Base-by-base conservation (phyloP, 2,888 invertebrate species). In the Holacanthella duospinosa region DNA sequence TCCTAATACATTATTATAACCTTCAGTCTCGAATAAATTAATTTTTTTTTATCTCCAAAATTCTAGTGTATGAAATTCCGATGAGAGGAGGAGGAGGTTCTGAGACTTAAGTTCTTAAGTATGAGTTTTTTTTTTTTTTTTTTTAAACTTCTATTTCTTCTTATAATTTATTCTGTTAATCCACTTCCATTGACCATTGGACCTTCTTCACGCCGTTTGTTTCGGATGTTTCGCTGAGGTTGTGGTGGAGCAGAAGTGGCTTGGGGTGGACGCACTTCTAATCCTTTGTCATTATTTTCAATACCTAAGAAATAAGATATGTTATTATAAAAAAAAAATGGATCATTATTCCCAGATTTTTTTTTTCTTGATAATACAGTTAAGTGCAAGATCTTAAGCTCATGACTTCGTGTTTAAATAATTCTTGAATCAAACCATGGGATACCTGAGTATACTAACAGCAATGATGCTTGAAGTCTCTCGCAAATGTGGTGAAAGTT, bases 111-210 rank as follows among this genome's bases (percentile, higher is more conserved):
- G n/a, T n/a, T n/a, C n/a, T n/a, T n/a, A n/a, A n/a, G n/a, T n/a
- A n/a, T n/a, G n/a, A n/a, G n/a, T n/a, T n/a, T n/a, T n/a, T n/a
- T 48, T 9, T n/a, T n/a, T 48, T 48, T 21, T 48, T 4, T 48
- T 25, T 28, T 43, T 59, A 59, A 43, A 16, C 43, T 43, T 59
- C 59, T 21, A 43, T 27, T n/a, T 44, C 26, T 28, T 29, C 27
- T 43, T 43, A 43, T n/a, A 29, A 36, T 4, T 4, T 26, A 4
- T 26, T 29, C 24, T 29, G 57, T 24, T 19, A 29, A 9, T 27
- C 57, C 9, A 27, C 36, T 36, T 9, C 57, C 57, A 21, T 57
- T 57, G 2, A 57, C 57, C 3, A 57, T 57, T 57, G 57, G 57
- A 57, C 12, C 29, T 3, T 29, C 29, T 6, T 57, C 57, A 6